Evolutionary conservation across 1,140 invertebrate genomes (phyloP), one percentile per base, ranked within the genome.

Genomic region (Dinothrombium tinctorium): DNA sequence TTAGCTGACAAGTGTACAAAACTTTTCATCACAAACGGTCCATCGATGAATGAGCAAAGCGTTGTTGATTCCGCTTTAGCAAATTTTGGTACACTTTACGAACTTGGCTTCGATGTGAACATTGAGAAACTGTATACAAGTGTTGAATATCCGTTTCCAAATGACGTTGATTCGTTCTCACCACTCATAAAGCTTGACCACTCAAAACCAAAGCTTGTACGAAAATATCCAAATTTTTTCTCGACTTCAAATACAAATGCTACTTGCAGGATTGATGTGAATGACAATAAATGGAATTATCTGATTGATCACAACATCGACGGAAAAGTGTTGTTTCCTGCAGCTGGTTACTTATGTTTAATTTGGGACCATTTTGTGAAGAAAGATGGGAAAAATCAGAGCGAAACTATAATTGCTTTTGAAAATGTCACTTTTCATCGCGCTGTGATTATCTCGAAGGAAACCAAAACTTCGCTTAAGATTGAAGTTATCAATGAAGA

Each of bases 401-500:
- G n/a, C n/a, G n/a, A n/a, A n/a, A n/a, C n/a, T 74, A 65, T 46
- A 72, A 82, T 51, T 0, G 60, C 80, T 2, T 66, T 95, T 48
- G 58, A 67, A 43, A 60, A 68, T 52, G 55, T 68, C 36, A 54
- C 56, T 28, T 61, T 68, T 32, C 64, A 63, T 47, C 67, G n/a
- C n/a, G n/a, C n/a, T n/a, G n/a, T n/a, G n/a, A n/a, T n/a, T n/a
- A n/a, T n/a, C n/a, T n/a, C n/a, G 81, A 36, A 86, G n/a, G n/a
- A n/a, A n/a, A n/a, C 87, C 8, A 94, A 87, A 0, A 86, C 94
- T 50, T 67, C 94, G 1, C 75, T 77, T 51, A 74, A 76, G 42
- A 4, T 42, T 62, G 60, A 70, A 12, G 62, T 69, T 1, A 72
- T 87, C 6, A 80, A 76, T 48, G 83, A 94, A 51, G 60, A 82